Evolutionary conservation across 2,113 vertebrate genomes (phyloP).

Genomic region (Bolborhynchus lineola): DNA sequence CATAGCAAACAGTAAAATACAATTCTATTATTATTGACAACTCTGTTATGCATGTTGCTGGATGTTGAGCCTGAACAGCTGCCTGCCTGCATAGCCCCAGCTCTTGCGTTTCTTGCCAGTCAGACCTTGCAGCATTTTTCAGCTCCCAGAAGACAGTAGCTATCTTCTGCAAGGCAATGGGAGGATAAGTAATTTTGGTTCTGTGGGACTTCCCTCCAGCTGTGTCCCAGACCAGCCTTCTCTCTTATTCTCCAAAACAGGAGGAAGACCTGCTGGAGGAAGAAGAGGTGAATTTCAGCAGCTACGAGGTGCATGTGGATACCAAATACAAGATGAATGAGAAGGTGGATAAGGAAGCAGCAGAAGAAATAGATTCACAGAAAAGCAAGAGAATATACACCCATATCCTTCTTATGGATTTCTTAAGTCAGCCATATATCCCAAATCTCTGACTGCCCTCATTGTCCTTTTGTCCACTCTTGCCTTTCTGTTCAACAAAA

Average conservation of each 20-base stretch:
- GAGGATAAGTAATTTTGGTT: not conserved
- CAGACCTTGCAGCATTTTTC: not conserved
- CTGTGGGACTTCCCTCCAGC: not conserved
- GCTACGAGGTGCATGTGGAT: not conserved
- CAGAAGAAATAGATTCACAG: not conserved
- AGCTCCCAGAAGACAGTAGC: not conserved
- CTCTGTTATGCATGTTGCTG: fast-evolving
- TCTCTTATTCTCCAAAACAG: not conserved
- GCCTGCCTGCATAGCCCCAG: not conserved
- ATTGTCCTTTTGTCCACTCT: not conserved
- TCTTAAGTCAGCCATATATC: not conserved
- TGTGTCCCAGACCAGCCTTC: fast-evolving
- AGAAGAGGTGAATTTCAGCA: not conserved
- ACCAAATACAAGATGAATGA: not conserved
- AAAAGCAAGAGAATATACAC: not conserved
- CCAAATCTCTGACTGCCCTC: not conserved
- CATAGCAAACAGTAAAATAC: fast-evolving
- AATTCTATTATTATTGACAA: not conserved
- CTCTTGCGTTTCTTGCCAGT: not conserved
- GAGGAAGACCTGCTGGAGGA: not conserved
- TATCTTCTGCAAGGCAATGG: not conserved
- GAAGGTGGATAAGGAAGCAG: fast-evolving
- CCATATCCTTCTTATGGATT: not conserved
- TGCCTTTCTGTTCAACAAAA: not conserved
- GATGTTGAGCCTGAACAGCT: not conserved